Conservation (phyloP, 35 echinoderm and acorn worm species). For the Heliocidaris erythrogramma region DNA sequence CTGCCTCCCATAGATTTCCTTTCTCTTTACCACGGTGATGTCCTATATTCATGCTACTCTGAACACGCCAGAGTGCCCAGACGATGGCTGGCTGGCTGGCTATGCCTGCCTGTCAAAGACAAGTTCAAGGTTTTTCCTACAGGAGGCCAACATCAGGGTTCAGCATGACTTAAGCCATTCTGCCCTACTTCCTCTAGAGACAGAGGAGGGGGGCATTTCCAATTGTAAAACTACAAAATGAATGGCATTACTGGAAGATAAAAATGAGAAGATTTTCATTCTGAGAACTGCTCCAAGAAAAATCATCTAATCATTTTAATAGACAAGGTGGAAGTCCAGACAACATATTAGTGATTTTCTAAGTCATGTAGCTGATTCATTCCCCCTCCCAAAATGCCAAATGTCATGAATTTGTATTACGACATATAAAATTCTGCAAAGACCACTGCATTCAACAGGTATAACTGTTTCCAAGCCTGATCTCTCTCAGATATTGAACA, state of each 20-base stretch:
- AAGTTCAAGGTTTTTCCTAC: not conserved
- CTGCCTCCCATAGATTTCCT: not conserved
- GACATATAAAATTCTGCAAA: no score
- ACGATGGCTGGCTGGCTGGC: not conserved
- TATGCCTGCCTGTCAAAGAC: not conserved
- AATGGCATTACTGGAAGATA: not conserved
- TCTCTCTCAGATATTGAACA: not conserved
- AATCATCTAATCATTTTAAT: not conserved
- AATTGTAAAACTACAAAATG: not conserved
- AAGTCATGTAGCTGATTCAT: not conserved
- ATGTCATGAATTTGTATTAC: not conserved
- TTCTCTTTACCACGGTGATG: not conserved
- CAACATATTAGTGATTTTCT: not conserved
- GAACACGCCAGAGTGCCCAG: not conserved
- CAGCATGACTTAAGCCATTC: not conserved
- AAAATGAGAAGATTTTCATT: no score
- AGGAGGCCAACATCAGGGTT: not conserved
- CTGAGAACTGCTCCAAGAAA: no score
- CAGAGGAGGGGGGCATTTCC: not conserved
- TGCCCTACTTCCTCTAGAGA: not conserved
- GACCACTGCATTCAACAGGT: no score
- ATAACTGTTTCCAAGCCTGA: no score
- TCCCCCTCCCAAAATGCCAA: not conserved
- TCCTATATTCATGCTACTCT: conserved; percentile 10
- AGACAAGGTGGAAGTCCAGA: not conserved